Conservation (phyloP, 2,113 vertebrate species). For the Lophochroa leadbeateri region DNA sequence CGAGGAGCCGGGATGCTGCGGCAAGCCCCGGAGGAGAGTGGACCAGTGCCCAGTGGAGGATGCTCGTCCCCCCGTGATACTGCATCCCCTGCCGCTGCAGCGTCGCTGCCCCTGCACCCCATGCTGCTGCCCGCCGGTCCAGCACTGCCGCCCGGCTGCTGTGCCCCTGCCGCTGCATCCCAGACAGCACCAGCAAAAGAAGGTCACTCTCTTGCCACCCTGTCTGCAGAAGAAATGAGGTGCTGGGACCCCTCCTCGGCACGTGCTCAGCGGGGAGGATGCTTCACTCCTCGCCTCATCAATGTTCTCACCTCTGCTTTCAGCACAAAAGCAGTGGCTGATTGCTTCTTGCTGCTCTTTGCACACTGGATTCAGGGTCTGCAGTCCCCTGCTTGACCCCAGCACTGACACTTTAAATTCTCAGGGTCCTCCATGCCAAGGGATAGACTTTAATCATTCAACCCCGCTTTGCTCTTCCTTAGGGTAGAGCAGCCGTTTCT, state of each 20-base stretch:
- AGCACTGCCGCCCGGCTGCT: background rate
- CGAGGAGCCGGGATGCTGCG: rapidly evolving
- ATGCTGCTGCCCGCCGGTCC: background rate
- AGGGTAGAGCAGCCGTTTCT: rapidly evolving
- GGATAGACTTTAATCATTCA: background rate
- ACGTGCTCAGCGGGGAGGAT: rapidly evolving
- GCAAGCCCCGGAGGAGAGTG: background rate
- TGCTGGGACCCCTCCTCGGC: background rate
- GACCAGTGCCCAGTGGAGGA: background rate
- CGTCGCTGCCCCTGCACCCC: background rate
- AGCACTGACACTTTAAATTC: background rate
- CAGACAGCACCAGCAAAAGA: background rate
- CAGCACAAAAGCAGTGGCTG: background rate
- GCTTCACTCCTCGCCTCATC: background rate
- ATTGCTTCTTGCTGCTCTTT: background rate
- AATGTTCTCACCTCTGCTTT: background rate
- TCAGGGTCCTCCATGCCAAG: no score
- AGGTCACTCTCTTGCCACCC: background rate
- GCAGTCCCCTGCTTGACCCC: background rate
- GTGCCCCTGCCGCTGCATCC: background rate
- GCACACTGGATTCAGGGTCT: background rate
- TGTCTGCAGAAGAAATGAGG: background rate
- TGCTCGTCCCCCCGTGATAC: background rate
- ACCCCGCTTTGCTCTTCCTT: background rate
- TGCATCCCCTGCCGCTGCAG: background rate